phyloP scores from a whole-genome alignment of 2,113 vertebrate species.

The Corythaixoides concolor region DNA sequence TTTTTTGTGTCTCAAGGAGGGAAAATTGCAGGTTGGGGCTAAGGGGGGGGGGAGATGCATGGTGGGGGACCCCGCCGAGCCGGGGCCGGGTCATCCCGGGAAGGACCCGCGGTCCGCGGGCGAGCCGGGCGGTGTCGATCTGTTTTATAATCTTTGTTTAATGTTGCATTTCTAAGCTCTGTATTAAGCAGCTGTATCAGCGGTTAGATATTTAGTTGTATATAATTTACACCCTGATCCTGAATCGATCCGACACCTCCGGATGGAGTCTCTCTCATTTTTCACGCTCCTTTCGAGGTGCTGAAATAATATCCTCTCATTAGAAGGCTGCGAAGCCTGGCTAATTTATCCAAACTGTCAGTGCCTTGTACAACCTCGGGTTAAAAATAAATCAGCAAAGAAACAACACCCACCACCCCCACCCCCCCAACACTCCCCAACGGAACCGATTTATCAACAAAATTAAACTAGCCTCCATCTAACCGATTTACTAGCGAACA shows the following conservation, averaged over 20 bases:
- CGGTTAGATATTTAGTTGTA: constrained; percentile 83
- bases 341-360: constrained; percentile 98
- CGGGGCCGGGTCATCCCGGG: background rate
- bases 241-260: constrained; percentile 94
- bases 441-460: constrained; percentile 92
- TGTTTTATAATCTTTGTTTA: constrained; percentile 81
- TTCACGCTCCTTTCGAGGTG: constrained; percentile 89
- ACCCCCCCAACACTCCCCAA: constrained; percentile 64
- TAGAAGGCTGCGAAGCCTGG: constrained; percentile 89
- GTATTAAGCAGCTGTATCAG: constrained; percentile 79
- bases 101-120: background rate
- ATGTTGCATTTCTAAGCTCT: constrained; percentile 82
- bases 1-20: background rate
- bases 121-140: constrained; percentile 49
- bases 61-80: background rate
- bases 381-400: constrained; percentile 95
- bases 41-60: too few relatives aligned
- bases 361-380: constrained; percentile 92
- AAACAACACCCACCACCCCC: constrained; percentile 74
- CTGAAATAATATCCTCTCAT: constrained; percentile 97
- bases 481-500: constrained; percentile 76
- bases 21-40: background rate
- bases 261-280: constrained; percentile 89
- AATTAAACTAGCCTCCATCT: constrained; percentile 88
- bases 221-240: constrained; percentile 89